A percentile compares a stretch with the other conserved stretches of the same genome.
Conservation (phyloP, 2,888 invertebrate species). For the Conchocele bisecta region DNA sequence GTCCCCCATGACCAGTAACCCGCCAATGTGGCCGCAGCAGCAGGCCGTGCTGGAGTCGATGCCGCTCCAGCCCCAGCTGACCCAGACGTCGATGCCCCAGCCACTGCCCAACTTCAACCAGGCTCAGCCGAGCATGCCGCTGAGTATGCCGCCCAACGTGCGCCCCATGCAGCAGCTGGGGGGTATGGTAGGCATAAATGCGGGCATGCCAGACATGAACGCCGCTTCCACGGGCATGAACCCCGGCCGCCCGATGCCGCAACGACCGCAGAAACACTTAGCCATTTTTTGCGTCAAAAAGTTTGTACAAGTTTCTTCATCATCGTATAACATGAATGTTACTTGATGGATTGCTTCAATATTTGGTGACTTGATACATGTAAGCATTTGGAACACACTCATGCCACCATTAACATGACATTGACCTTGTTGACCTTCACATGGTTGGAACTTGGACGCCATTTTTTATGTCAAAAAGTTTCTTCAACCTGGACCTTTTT, state of each 20-base stretch:
- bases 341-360: no score
- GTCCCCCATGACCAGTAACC: slow-evolving; percentile 29
- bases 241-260: slow-evolving; percentile 30
- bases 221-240: slow-evolving; percentile 47
- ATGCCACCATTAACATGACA: no score
- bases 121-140: slow-evolving; percentile 54
- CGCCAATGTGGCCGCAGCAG: slow-evolving; percentile 41
- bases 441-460: no score
- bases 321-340: no score
- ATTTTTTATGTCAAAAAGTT: no score
- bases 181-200: slow-evolving; percentile 65
- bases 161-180: slow-evolving; percentile 55
- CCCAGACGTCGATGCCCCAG: slow-evolving; percentile 54
- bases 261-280: slow-evolving; percentile 85
- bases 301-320: no score
- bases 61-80: slow-evolving; percentile 42
- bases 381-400: no score
- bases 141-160: slow-evolving; percentile 52
- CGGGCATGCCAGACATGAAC: slow-evolving; percentile 62
- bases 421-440: no score
- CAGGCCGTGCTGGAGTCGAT: slow-evolving; percentile 41
- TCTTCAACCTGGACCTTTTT: no score
- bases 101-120: slow-evolving; percentile 57
- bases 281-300: no score
- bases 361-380: no score